Evolutionary conservation across 2,797 vertebrate genomes (phyloP).

Genomic region (Strix occidentalis): DNA sequence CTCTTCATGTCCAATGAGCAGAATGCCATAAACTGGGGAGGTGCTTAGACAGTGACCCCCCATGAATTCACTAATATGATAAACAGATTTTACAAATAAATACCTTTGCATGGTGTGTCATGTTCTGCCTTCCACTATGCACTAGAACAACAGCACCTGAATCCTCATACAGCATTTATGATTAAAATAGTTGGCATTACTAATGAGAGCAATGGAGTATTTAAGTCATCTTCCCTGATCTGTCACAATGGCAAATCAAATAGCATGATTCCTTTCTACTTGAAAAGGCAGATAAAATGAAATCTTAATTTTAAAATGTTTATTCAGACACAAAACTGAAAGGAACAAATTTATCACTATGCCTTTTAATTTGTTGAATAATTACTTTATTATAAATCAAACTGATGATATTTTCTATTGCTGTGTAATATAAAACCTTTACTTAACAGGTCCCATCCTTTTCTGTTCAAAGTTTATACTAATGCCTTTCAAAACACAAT

Average conservation of each 20-base stretch:
- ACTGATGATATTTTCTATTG: neutral
- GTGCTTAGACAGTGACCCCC: neutral
- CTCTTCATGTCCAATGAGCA: neutral
- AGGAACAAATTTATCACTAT: neutral
- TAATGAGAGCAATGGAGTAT: neutral
- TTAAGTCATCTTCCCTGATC: neutral
- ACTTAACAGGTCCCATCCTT: neutral
- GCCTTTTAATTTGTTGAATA: conserved; percentile 10
- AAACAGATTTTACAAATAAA: neutral
- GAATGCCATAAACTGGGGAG: neutral
- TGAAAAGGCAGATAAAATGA: neutral
- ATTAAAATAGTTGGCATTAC: neutral
- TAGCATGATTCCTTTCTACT: neutral
- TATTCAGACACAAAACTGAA: neutral
- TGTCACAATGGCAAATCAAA: neutral
- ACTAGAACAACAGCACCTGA: neutral
- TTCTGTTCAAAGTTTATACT: neutral
- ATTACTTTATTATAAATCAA: conserved; percentile 2
- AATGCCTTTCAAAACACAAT: conserved; percentile 9
- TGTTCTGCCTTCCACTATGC: neutral
- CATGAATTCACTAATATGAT: accelerated
- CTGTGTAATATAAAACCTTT: neutral
- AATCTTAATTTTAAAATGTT: neutral
- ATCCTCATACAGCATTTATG: neutral
- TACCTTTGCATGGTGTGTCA: neutral